These are phyloP conservation scores for Vulpes vulpes DNA, from an alignment of 2,113 vertebrate species.

Conservation along the genomic window DNA sequence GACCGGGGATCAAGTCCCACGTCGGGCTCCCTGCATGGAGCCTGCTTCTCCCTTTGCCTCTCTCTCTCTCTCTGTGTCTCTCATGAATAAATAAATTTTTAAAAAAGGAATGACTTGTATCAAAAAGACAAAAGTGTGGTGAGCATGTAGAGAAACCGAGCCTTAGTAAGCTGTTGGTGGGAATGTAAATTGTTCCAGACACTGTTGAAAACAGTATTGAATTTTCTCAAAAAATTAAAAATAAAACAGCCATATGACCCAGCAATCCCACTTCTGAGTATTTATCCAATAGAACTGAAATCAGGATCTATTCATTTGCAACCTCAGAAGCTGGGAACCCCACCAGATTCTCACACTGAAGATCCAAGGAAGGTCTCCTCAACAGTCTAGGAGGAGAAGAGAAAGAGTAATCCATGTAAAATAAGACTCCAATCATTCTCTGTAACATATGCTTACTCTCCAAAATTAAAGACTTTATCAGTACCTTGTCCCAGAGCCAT, in stretches of 20 bases:
- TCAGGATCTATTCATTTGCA: not conserved
- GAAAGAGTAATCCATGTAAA: not conserved
- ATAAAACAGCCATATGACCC: not conserved
- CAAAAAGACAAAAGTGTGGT: not conserved
- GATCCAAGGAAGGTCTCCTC: not conserved
- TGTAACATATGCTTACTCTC: not conserved
- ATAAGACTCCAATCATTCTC: not conserved
- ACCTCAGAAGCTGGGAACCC: not conserved
- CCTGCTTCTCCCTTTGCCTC: no score
- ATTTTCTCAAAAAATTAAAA: not conserved
- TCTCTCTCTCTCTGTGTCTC: no score
- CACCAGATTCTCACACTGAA: not conserved
- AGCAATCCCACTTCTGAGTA: not conserved
- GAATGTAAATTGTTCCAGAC: not conserved
- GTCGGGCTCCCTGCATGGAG: no score
- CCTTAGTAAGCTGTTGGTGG: not conserved
- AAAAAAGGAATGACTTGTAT: not conserved
- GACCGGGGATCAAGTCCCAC: no score
- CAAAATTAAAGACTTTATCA: not conserved
- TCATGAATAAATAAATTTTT: no score
- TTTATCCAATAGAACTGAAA: not conserved
- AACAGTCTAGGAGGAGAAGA: not conserved
- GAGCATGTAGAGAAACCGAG: not conserved
- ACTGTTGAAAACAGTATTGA: not conserved
- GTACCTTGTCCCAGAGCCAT: not conserved